Conservation (phyloP, 1,140 invertebrate genomes). For the Bombus pascuorum region DNA sequence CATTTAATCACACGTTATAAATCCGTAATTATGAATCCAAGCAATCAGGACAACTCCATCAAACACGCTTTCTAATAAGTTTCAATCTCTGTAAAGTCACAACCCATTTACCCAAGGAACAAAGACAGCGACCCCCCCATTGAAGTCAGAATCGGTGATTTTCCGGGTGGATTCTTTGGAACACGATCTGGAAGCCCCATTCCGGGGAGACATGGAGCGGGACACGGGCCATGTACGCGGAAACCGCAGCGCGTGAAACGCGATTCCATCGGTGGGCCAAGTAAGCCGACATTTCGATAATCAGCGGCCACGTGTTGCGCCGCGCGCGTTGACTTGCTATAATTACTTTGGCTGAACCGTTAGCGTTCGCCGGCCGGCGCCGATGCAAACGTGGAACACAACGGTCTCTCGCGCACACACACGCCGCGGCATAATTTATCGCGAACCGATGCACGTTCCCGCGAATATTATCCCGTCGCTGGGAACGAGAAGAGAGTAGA, state of each 20-base stretch:
- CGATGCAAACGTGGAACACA: constrained; percentile 1
- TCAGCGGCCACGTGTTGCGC: constrained; percentile 68
- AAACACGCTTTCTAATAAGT: not conserved
- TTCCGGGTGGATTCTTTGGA: constrained; percentile 16
- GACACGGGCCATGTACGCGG: constrained; percentile 6
- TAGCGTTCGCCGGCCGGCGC: constrained; percentile 12
- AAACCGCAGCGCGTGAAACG: constrained; percentile 43
- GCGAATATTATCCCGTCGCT: constrained; percentile 16
- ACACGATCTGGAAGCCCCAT: not conserved
- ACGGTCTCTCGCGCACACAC: not conserved
- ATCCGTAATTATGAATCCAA: too few species aligned
- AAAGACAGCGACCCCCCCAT: not conserved
- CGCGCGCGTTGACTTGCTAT: constrained; percentile 58
- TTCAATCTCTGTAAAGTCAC: not conserved
- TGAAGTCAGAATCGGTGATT: not conserved
- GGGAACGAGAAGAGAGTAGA: not conserved
- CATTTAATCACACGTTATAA: too few species aligned
- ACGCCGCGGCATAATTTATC: constrained; percentile 39
- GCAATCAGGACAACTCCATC: too few species aligned
- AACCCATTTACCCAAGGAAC: not conserved
- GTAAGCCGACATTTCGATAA: constrained; percentile 65
- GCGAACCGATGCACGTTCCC: constrained; percentile 32
- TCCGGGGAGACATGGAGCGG: too few species aligned
- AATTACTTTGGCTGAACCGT: constrained; percentile 60
- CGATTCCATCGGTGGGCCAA: constrained; percentile 49